A percentile compares a stretch with the other conserved stretches of the same genome.
These are phyloP conservation scores for Zoanthus solanderi DNA, from an alignment of 92 coral and sea anemone genomes.

Conservation along the genomic window DNA sequence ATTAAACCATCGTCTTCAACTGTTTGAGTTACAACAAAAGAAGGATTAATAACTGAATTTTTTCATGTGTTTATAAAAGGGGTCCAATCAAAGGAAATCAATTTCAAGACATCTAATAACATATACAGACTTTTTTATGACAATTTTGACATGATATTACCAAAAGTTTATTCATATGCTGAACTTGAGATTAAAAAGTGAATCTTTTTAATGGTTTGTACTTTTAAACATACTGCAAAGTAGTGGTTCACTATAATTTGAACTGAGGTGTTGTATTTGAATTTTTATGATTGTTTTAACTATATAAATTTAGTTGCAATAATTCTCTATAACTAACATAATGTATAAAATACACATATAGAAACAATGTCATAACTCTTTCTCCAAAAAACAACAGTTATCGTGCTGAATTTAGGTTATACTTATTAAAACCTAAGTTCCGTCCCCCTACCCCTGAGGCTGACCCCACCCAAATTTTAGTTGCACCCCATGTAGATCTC, in stretches of 20 bases:
- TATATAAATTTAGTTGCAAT: background rate
- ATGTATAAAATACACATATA: background rate
- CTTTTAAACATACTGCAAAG: background rate
- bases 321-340: background rate
- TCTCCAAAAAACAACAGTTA: background rate
- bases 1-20: background rate
- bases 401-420: background rate
- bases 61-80: background rate
- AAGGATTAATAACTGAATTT: constrained; percentile 21
- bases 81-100: background rate
- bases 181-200: background rate
- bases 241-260: background rate
- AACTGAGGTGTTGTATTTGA: background rate
- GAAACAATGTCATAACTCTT: background rate
- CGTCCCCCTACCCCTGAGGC: constrained; percentile 21
- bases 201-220: background rate
- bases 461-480: constrained; percentile 37
- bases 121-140: background rate
- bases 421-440: background rate
- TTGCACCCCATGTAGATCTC: background rate
- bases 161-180: background rate
- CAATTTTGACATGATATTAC: background rate
- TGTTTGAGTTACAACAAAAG: constrained; percentile 8
- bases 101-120: background rate
- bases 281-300: background rate